These are phyloP conservation scores for Synanthedon tipuliformis DNA, from an alignment of 2,888 invertebrate species.

Conservation along the genomic window DNA sequence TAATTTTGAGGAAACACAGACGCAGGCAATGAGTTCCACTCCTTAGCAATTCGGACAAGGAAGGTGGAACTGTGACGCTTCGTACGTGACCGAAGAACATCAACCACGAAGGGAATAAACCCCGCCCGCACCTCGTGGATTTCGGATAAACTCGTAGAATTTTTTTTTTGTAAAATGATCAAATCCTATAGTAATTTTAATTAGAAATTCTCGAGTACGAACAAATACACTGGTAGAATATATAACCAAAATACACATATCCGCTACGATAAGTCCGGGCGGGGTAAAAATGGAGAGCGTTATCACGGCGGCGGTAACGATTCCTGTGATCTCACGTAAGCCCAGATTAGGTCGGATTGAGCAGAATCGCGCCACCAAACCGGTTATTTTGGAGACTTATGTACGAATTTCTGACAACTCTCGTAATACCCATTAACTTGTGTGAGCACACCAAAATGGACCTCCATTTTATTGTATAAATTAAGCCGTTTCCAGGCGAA, in stretches of 20 bases:
- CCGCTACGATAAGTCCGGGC: background rate
- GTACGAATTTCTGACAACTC: constrained; percentile 17
- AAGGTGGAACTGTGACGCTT: too few species aligned
- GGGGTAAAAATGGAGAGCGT: constrained; percentile 24
- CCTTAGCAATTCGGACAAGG: too few species aligned
- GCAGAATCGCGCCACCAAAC: constrained; percentile 28
- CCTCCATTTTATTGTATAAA: background rate
- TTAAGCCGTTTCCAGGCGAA: background rate
- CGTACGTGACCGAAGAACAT: too few species aligned
- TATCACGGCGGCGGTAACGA: constrained; percentile 44
- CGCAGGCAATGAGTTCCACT: too few species aligned
- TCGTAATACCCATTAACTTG: constrained; percentile 25
- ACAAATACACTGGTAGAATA: background rate
- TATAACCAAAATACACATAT: background rate
- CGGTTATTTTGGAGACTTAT: constrained; percentile 5
- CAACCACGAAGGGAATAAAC: too few species aligned
- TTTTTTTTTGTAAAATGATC: too few species aligned
- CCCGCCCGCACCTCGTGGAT: too few species aligned
- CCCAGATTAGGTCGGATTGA: constrained; percentile 54
- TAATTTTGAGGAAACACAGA: too few species aligned
- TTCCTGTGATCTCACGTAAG: constrained; percentile 51
- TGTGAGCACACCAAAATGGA: constrained; percentile 5
- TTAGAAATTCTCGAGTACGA: background rate
- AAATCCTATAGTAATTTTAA: too few species aligned
- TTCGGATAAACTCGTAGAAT: too few species aligned